Percentiles rank a stretch among this genome's conserved stretches.
phyloP scores from a whole-genome alignment of 2,888 invertebrate species.

The Drosophila atripex region DNA sequence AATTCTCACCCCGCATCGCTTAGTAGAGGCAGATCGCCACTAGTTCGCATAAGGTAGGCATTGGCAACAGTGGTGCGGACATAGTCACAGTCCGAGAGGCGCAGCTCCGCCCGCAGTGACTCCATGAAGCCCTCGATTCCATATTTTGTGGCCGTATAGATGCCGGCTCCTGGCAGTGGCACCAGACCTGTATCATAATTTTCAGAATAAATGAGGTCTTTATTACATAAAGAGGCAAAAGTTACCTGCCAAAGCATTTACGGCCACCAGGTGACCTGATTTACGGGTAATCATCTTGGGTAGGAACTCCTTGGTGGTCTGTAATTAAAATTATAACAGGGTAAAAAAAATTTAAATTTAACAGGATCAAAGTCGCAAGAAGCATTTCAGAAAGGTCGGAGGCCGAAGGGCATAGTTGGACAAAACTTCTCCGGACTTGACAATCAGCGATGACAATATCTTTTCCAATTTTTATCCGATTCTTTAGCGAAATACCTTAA shows the following conservation, averaged over 20 bases:
- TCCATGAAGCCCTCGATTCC: slow-evolving; percentile 84
- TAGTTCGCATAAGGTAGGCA: slow-evolving; percentile 84
- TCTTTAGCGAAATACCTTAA: too few relatives aligned
- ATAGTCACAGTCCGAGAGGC: slow-evolving; percentile 82
- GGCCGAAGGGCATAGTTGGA: too few relatives aligned
- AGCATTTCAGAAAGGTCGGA: too few relatives aligned
- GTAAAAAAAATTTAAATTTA: too few relatives aligned
- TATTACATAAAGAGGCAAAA: not conserved
- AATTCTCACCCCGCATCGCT: slow-evolving; percentile 80
- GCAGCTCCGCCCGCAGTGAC: slow-evolving; percentile 81
- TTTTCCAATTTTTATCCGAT: too few relatives aligned
- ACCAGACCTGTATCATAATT: slow-evolving; percentile 68
- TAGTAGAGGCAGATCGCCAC: slow-evolving; percentile 81
- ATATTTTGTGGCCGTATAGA: slow-evolving; percentile 84
- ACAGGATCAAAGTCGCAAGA: too few relatives aligned
- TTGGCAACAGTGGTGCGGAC: slow-evolving; percentile 82
- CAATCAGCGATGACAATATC: too few relatives aligned
- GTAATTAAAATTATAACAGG: not conserved
- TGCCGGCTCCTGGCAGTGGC: slow-evolving; percentile 81
- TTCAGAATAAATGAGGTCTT: not conserved
- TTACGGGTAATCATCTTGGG: slow-evolving; percentile 84
- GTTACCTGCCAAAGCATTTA: slow-evolving; percentile 83
- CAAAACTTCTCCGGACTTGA: too few relatives aligned
- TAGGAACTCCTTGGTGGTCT: slow-evolving; percentile 84
- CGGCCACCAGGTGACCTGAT: slow-evolving; percentile 84